Conservation (phyloP, 2,797 vertebrate genomes). For the Coluber constrictor region DNA sequence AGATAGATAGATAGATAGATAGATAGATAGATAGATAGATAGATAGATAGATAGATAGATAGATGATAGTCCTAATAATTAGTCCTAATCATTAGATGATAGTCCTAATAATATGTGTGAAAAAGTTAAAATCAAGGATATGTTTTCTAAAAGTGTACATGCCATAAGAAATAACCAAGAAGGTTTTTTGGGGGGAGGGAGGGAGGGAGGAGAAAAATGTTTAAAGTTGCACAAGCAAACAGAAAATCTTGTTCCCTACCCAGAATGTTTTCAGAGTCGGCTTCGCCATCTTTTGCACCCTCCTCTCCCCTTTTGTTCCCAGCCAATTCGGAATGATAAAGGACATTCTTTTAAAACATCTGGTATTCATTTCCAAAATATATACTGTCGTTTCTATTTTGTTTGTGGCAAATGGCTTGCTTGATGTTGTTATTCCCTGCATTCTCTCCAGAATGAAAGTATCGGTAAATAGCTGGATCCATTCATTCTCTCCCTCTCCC, state of each 20-base stretch:
- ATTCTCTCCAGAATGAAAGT: background rate
- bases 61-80: too few relatives aligned
- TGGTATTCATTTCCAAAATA: conserved; percentile 62
- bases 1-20: background rate
- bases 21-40: background rate
- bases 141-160: background rate
- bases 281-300: conserved; percentile 55
- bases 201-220: background rate
- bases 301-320: conserved; percentile 25
- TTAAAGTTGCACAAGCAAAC: background rate
- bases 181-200: background rate
- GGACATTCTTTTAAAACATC: conserved; percentile 46
- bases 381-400: conserved; percentile 25
- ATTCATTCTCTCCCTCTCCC: conserved; percentile 45
- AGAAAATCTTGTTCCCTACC: conserved; percentile 24
- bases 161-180: background rate
- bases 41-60: too few relatives aligned
- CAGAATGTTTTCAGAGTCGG: conserved; percentile 33
- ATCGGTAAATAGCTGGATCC: conserved; percentile 52
- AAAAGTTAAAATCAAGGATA: background rate
- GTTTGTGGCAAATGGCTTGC: conserved; percentile 40
- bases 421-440: conserved; percentile 31
- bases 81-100: background rate
- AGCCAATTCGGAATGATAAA: conserved; percentile 28
- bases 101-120: background rate